These are phyloP conservation scores for Lysandra coridon DNA, from an alignment of 2,888 invertebrate species.

Conservation along the genomic window DNA sequence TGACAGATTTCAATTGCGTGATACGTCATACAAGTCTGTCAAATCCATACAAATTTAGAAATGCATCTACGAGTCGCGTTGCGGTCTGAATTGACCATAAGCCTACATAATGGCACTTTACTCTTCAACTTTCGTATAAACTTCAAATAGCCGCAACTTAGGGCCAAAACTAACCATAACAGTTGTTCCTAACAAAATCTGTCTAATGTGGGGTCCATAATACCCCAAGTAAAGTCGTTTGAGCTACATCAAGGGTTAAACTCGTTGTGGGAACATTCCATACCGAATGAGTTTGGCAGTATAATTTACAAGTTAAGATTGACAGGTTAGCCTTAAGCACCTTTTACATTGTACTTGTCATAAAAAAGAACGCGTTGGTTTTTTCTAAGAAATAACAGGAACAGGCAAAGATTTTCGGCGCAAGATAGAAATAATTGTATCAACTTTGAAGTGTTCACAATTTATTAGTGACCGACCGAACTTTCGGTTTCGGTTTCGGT, in stretches of 20 bases:
- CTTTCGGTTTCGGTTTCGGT: too few species aligned
- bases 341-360: background rate
- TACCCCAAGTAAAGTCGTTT: background rate
- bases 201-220: background rate
- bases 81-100: too few species aligned
- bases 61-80: too few species aligned
- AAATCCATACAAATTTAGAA: too few species aligned
- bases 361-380: background rate
- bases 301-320: background rate
- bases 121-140: background rate
- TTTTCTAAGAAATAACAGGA: background rate
- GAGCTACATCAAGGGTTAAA: background rate
- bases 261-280: background rate
- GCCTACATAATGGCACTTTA: background rate
- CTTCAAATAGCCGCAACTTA: background rate
- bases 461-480: too few species aligned
- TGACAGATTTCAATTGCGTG: too few species aligned
- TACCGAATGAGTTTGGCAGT: background rate
- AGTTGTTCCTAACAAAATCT: background rate
- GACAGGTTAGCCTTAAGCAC: background rate
- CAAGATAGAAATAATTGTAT: slow-evolving; percentile 16
- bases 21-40: too few species aligned
- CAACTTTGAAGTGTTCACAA: too few species aligned
- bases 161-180: background rate
- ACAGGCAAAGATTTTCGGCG: background rate